A percentile compares a stretch with the other conserved stretches of the same genome.
Conservation (phyloP, 2,113 vertebrate genomes). For the Dipodomys spectabilis region DNA sequence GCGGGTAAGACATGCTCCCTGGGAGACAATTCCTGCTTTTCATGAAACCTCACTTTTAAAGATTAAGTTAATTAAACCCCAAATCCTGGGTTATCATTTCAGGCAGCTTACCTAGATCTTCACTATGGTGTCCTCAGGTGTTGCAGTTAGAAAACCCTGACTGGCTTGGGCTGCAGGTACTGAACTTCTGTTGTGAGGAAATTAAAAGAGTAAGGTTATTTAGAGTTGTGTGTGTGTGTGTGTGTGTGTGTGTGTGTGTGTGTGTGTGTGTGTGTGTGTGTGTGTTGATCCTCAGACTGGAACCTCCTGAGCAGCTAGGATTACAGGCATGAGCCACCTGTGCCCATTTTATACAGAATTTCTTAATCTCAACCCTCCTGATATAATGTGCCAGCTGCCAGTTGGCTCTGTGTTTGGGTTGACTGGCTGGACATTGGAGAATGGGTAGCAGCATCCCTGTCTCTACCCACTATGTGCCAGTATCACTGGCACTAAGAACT, state of each 20-base stretch:
- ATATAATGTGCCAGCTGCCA: neutral
- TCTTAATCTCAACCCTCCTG: neutral
- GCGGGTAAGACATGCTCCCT: neutral
- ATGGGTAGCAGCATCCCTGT: neutral
- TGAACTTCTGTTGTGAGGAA: neutral
- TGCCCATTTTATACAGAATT: neutral
- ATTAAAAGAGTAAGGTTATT: neutral
- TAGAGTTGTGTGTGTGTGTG: too few species aligned
- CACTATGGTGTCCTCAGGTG: constrained; percentile 2
- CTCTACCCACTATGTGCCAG: neutral
- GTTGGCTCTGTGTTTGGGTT: neutral
- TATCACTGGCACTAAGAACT: neutral
- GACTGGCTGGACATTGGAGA: too few species aligned
- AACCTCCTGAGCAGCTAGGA: too few species aligned
- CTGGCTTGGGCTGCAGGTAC: neutral
- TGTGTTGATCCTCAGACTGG: too few species aligned
- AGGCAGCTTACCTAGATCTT: constrained; percentile 11
- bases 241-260: too few species aligned
- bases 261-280: too few species aligned
- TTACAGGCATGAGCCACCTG: too few species aligned
- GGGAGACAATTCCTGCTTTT: constrained; percentile 29
- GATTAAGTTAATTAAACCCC: constrained; percentile 71
- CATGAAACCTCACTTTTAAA: constrained; percentile 26
- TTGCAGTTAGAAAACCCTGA: constrained; percentile 26
- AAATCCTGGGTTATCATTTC: constrained; percentile 46